phyloP scores from a whole-genome alignment of 2,797 vertebrate species.

The Nannoperca australis region DNA sequence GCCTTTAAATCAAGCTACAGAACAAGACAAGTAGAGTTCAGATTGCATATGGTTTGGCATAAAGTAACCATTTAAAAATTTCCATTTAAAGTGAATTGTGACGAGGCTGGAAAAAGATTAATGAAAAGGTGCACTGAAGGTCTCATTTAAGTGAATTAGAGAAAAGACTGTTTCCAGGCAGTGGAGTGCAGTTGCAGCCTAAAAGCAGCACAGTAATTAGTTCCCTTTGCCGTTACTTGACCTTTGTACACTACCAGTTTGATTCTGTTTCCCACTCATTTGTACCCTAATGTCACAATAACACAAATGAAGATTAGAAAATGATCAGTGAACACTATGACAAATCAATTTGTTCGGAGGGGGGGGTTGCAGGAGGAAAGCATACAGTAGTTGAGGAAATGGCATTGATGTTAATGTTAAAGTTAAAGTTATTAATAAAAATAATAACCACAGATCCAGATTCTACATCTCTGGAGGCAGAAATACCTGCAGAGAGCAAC shows the following conservation, averaged over 20 bases:
- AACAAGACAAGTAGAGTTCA: background rate
- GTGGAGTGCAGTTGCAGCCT: background rate
- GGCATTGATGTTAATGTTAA: too few relatives aligned
- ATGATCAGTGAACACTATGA: background rate
- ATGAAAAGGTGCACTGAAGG: background rate
- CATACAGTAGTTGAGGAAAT: too few relatives aligned
- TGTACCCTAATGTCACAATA: slow-evolving; percentile 16
- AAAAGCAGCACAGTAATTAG: slow-evolving; percentile 11
- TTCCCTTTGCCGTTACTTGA: slow-evolving; percentile 30
- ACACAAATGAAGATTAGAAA: slow-evolving; percentile 5
- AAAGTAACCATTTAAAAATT: slow-evolving; percentile 2
- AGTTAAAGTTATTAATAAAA: too few relatives aligned
- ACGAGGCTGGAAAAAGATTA: background rate
- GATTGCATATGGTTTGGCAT: background rate
- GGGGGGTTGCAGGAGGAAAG: too few relatives aligned
- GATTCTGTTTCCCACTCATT: slow-evolving; percentile 20
- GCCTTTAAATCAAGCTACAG: background rate
- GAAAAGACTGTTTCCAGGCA: slow-evolving; percentile 12
- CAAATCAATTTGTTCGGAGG: background rate
- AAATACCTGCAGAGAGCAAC: too few relatives aligned
- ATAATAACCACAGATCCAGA: too few relatives aligned
- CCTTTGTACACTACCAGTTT: slow-evolving; percentile 45
- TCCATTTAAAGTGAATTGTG: background rate
- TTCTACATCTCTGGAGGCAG: too few relatives aligned
- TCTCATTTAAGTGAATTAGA: background rate